These are phyloP conservation scores for Ameiurus melas DNA, from an alignment of 2,113 vertebrate genomes.

Conservation along the genomic window DNA sequence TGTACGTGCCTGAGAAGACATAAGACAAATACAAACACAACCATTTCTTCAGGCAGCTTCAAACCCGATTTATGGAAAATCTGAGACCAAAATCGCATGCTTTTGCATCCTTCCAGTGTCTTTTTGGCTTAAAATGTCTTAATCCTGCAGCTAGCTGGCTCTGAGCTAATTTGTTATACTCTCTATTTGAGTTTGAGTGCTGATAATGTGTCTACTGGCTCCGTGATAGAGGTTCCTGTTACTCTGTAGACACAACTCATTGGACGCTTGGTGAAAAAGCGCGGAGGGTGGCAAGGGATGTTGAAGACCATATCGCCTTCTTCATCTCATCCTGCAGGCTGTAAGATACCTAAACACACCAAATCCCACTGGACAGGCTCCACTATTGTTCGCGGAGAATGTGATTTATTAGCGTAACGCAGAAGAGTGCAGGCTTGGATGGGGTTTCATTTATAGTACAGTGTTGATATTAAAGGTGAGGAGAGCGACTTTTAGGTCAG, in stretches of 20 bases:
- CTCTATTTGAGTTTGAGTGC: not conserved
- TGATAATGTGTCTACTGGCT: constrained; percentile 2
- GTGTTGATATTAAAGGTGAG: not conserved
- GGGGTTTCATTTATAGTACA: not conserved
- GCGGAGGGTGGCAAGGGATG: constrained; percentile 16
- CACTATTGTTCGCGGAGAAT: not conserved
- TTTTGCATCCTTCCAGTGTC: not conserved
- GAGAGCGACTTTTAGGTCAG: not conserved
- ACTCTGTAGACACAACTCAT: constrained; percentile 9
- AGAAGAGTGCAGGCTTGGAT: not conserved
- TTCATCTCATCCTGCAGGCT: constrained; percentile 18
- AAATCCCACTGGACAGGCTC: not conserved
- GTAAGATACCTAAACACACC: constrained; percentile 5
- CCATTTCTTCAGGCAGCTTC: not conserved
- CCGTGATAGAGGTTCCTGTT: constrained; percentile 7
- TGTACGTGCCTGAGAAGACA: not conserved
- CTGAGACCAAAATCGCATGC: not conserved
- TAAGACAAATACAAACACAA: not conserved
- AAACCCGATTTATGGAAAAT: not conserved
- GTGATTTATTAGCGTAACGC: constrained; percentile 21
- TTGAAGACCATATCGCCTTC: constrained; percentile 11
- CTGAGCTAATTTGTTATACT: not conserved
- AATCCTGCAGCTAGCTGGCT: not conserved
- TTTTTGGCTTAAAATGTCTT: not conserved
- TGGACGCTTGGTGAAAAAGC: constrained; percentile 7